Conservation (phyloP, 2,113 vertebrate species). For the Plecturocebus donacophilus region DNA sequence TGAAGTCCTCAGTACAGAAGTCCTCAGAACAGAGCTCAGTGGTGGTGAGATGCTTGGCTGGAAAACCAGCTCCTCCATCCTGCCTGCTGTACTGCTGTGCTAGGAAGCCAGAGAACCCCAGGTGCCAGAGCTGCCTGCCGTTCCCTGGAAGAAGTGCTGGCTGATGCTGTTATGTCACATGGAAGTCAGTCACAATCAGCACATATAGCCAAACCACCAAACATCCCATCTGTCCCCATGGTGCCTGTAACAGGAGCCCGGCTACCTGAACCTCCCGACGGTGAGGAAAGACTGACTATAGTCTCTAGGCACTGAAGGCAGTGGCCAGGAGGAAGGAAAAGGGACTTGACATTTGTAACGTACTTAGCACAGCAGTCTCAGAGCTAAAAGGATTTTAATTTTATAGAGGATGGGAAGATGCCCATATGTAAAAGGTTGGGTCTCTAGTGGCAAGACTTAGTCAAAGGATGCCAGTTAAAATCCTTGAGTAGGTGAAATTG, state of each 20-base stretch:
- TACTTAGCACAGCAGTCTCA: slow-evolving; percentile 9
- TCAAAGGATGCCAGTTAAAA: background rate
- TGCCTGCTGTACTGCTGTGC: background rate
- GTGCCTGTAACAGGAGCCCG: background rate
- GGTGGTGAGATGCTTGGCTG: background rate
- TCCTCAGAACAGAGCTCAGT: background rate
- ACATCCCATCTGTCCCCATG: slow-evolving; percentile 54
- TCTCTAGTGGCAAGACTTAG: background rate
- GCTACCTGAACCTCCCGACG: background rate
- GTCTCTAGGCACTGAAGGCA: background rate
- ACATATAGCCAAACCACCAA: slow-evolving; percentile 40
- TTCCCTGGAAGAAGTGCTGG: slow-evolving; percentile 8
- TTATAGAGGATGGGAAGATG: slow-evolving; percentile 5
- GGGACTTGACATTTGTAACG: slow-evolving; percentile 27
- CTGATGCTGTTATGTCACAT: slow-evolving; percentile 25
- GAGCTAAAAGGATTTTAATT: slow-evolving; percentile 52
- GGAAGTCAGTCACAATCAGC: slow-evolving; percentile 42
- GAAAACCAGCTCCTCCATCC: background rate
- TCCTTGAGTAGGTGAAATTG: background rate
- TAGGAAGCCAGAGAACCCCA: background rate
- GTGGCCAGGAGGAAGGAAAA: background rate
- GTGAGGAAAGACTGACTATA: background rate
- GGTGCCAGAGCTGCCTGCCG: slow-evolving; percentile 56
- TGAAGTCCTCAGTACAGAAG: background rate
- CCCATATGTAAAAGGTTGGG: background rate